These are phyloP conservation scores for Gavialis gangeticus DNA, from an alignment of 2,113 vertebrate genomes.

Conservation along the genomic window DNA sequence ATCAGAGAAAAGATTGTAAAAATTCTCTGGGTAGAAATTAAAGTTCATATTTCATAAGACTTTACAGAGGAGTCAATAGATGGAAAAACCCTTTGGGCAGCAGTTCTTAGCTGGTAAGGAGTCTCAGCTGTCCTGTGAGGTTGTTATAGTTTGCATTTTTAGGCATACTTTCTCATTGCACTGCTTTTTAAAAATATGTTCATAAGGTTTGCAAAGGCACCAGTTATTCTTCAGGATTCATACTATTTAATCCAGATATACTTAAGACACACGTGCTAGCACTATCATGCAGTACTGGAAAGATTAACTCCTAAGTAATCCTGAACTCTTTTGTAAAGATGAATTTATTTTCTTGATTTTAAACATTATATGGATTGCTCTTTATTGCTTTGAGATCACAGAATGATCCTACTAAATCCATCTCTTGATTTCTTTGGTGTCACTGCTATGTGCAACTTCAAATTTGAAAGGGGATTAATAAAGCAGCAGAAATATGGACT, in stretches of 20 bases:
- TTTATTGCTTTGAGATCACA: conserved; percentile 9
- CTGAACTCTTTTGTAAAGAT: background rate
- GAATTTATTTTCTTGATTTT: background rate
- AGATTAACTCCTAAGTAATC: background rate
- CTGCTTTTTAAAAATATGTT: background rate
- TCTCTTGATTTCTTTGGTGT: conserved; percentile 14
- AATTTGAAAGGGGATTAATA: background rate
- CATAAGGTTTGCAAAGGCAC: background rate
- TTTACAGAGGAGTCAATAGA: too few species aligned
- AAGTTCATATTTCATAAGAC: too few species aligned
- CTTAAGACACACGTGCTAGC: background rate
- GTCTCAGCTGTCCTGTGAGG: too few species aligned
- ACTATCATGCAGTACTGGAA: background rate
- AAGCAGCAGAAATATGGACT: background rate
- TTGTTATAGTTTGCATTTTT: too few species aligned
- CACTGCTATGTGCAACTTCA: background rate
- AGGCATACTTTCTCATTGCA: background rate
- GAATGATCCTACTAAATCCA: background rate
- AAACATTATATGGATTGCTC: background rate
- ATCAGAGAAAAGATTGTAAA: too few species aligned
- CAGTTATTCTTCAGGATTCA: background rate
- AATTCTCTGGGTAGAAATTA: too few species aligned
- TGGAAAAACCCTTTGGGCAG: too few species aligned
- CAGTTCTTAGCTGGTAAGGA: too few species aligned
- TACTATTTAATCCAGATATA: background rate